Conservation (phyloP, 2,113 vertebrate genomes). For the Cairina moschata region DNA sequence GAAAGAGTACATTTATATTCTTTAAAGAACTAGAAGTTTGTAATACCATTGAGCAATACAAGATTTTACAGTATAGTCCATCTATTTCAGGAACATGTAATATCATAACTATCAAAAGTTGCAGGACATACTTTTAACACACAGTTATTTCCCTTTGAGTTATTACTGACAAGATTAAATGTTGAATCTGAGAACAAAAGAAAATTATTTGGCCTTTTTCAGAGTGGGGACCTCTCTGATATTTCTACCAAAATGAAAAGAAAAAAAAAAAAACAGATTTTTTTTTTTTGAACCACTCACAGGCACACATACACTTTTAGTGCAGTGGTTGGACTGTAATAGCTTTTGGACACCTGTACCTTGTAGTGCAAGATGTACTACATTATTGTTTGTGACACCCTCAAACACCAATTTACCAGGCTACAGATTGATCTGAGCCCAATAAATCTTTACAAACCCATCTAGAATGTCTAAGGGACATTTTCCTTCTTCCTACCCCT, state of each 20-base stretch:
- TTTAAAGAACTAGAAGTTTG: neutral
- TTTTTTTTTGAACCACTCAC: slow-evolving; percentile 58
- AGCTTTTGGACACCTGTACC: slow-evolving; percentile 72
- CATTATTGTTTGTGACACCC: slow-evolving; percentile 79
- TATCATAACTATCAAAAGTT: neutral
- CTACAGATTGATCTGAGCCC: slow-evolving; percentile 68
- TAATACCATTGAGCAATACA: neutral
- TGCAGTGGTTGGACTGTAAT: slow-evolving; percentile 64
- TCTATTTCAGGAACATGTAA: neutral
- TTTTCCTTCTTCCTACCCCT: neutral
- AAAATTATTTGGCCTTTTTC: slow-evolving; percentile 72
- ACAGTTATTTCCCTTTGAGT: slow-evolving; percentile 27
- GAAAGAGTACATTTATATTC: neutral
- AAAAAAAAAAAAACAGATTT: neutral
- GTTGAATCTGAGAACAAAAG: slow-evolving; percentile 42
- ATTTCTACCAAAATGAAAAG: slow-evolving; percentile 55
- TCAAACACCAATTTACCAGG: slow-evolving; percentile 79
- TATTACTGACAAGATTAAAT: slow-evolving; percentile 43
- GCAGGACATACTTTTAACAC: slow-evolving; percentile 26
- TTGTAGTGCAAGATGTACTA: slow-evolving; percentile 65
- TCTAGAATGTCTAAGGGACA: slow-evolving; percentile 13
- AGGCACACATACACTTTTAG: slow-evolving; percentile 49
- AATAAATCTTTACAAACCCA: slow-evolving; percentile 76
- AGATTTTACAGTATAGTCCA: neutral
- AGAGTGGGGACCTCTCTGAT: neutral